These are phyloP conservation scores for Synaphobranchus kaupii DNA, from an alignment of 2,797 vertebrate species.

Conservation along the genomic window DNA sequence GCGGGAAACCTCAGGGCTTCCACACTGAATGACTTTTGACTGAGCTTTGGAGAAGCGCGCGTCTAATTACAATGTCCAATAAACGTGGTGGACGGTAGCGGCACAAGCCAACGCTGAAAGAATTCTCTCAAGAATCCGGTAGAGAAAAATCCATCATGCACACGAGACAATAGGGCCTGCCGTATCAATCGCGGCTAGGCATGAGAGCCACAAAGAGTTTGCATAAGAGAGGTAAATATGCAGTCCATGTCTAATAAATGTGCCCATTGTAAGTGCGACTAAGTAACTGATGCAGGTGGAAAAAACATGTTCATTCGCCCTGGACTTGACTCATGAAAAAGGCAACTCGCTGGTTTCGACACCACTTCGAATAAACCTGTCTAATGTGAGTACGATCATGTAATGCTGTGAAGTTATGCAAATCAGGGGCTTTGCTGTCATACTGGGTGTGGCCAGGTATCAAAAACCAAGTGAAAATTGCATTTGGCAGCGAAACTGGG, in stretches of 20 bases:
- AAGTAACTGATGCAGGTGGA: not conserved
- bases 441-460: not conserved
- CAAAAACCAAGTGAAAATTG: not conserved
- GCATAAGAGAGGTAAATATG: not conserved
- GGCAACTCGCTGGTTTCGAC: not conserved
- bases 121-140: not conserved
- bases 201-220: not conserved
- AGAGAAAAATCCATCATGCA: not conserved
- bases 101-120: not conserved
- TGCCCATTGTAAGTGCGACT: not conserved
- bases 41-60: not conserved
- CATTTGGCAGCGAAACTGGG: not conserved
- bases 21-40: not conserved
- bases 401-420: not conserved
- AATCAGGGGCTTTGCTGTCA: not conserved
- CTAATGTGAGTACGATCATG: not conserved
- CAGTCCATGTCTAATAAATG: not conserved
- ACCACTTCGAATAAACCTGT: not conserved
- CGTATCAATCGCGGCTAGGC: not conserved
- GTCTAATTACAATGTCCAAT: not conserved
- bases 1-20: slow-evolving; percentile 1
- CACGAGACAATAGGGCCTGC: not conserved
- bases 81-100: not conserved
- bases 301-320: not conserved
- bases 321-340: not conserved